Percentiles rank a stretch among this genome's conserved stretches.
These are phyloP conservation scores for Leucophenga montana DNA, from an alignment of 2,888 invertebrate genomes.

Conservation along the genomic window DNA sequence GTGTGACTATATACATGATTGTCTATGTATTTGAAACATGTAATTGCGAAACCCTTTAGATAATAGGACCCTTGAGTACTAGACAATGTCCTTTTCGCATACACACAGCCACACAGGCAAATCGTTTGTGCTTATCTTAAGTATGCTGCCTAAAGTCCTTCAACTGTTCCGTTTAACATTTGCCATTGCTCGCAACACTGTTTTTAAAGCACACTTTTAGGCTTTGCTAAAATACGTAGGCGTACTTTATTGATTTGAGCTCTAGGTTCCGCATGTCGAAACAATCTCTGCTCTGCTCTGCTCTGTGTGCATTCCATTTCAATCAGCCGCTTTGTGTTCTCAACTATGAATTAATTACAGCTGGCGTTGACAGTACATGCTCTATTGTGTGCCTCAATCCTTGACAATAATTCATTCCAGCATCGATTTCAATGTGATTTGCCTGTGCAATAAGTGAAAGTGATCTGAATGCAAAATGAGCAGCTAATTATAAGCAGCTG, in stretches of 20 bases:
- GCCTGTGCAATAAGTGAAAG: no score
- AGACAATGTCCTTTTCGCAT: slow-evolving; percentile 47
- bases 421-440: no score
- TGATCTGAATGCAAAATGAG: no score
- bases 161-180: slow-evolving; percentile 14
- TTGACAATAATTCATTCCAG: no score
- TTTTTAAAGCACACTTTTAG: background rate
- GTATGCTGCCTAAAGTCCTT: slow-evolving; percentile 64
- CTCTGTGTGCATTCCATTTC: no score
- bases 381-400: background rate
- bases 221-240: background rate
- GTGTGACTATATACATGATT: slow-evolving; percentile 24
- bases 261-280: background rate
- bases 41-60: slow-evolving; percentile 67
- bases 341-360: background rate
- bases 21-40: slow-evolving; percentile 46
- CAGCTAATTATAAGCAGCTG: no score
- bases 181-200: background rate
- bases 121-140: slow-evolving; percentile 65
- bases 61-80: slow-evolving; percentile 64
- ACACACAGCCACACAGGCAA: slow-evolving; percentile 45
- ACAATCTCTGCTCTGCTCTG: no score
- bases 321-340: no score
- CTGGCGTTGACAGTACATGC: background rate
- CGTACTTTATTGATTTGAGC: background rate